These are phyloP conservation scores for Microdon myrmicae DNA, from an alignment of 2,888 invertebrate species.

Conservation along the genomic window DNA sequence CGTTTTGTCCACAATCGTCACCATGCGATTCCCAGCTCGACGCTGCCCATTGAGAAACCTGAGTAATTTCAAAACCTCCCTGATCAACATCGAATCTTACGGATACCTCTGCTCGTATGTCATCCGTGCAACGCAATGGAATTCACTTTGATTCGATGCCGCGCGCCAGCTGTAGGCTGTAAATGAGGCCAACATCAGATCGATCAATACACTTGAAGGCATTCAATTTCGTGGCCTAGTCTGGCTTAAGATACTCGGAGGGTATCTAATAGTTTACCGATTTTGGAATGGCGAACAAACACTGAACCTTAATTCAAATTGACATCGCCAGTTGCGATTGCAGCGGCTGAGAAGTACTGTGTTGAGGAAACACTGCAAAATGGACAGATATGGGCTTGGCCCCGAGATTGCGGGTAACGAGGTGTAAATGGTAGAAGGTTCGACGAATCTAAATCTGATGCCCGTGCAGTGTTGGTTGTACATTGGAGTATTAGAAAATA, in stretches of 20 bases:
- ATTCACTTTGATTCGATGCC: constrained; percentile 42
- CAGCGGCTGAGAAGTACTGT: constrained; percentile 6
- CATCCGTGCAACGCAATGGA: constrained; percentile 32
- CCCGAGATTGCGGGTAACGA: constrained; percentile 34
- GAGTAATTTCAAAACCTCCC: too few relatives aligned
- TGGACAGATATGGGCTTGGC: constrained; percentile 45
- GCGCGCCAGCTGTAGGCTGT: constrained; percentile 26
- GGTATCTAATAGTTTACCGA: constrained; percentile 22
- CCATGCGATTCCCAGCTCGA: too few relatives aligned
- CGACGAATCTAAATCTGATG: constrained; percentile 23
- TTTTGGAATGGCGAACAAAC: constrained; percentile 46
- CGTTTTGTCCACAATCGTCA: too few relatives aligned
- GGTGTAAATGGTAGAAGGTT: constrained; percentile 44
- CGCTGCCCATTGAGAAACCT: too few relatives aligned
- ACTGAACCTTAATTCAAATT: constrained; percentile 45
- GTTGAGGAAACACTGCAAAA: constrained; percentile 19
- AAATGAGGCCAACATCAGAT: constrained; percentile 43
- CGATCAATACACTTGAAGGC: constrained; percentile 43
- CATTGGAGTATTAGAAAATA: too few relatives aligned
- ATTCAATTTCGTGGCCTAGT: constrained; percentile 31
- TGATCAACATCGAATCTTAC: too few relatives aligned
- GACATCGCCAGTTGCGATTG: constrained; percentile 26
- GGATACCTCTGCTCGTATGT: too few relatives aligned
- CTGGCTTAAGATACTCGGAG: constrained; percentile 9
- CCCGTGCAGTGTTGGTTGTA: too few relatives aligned